Conservation (phyloP, 2,113 vertebrate species). For the Elgaria multicarinata region DNA sequence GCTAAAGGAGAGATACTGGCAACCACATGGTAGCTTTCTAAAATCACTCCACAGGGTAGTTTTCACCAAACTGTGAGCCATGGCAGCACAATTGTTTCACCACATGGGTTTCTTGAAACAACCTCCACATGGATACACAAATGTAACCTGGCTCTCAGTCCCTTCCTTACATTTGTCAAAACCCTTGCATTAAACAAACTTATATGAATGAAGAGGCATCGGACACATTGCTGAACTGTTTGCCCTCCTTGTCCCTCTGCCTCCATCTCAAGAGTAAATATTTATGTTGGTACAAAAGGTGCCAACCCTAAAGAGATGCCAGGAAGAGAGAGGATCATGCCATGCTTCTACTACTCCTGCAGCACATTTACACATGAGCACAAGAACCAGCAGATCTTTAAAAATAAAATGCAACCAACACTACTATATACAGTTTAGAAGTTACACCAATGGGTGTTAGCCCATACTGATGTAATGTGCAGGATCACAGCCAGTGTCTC, state of each 20-base stretch:
- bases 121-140: not conserved
- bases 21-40: not conserved
- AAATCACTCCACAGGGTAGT: not conserved
- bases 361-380: not conserved
- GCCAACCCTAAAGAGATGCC: not conserved
- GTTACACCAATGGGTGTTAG: not conserved
- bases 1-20: not conserved
- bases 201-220: not conserved
- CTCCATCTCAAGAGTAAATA: not conserved
- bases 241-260: not conserved
- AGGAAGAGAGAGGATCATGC: not conserved
- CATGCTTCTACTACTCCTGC: not conserved
- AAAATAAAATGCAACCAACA: not conserved
- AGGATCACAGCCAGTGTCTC: not conserved
- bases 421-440: not conserved
- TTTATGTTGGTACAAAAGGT: not conserved
- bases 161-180: not conserved
- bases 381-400: not conserved
- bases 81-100: not conserved
- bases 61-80: not conserved
- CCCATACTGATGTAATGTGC: not conserved
- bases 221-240: not conserved
- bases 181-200: no score
- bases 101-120: not conserved
- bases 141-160: not conserved